phyloP scores from a whole-genome alignment of 2,113 vertebrate species.

The Ameiurus melas region DNA sequence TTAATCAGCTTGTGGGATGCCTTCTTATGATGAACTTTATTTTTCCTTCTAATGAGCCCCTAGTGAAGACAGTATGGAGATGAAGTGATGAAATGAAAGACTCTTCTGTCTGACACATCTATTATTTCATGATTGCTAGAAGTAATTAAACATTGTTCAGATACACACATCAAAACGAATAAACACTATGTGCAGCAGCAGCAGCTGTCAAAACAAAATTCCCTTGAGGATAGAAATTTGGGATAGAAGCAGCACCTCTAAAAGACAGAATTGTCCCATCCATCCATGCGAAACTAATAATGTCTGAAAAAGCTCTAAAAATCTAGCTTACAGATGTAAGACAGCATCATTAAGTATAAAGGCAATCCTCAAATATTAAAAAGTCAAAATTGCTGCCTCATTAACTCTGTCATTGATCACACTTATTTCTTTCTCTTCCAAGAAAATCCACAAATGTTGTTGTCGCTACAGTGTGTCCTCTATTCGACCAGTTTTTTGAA shows the following conservation, averaged over 20 bases:
- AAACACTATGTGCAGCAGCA: not conserved
- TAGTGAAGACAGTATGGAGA: not conserved
- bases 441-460: not conserved
- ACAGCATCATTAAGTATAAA: not conserved
- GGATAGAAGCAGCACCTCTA: not conserved
- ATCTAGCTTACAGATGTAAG: not conserved
- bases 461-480: not conserved
- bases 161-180: constrained; percentile 3
- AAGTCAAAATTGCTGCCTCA: not conserved
- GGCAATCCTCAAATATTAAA: not conserved
- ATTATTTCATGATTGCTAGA: constrained; percentile 1
- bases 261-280: not conserved
- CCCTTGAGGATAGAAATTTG: no score
- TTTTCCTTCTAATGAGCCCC: not conserved
- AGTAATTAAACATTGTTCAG: constrained; percentile 12
- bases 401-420: not conserved
- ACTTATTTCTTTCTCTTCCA: not conserved
- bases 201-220: not conserved
- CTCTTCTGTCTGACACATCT: not conserved
- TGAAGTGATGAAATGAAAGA: not conserved
- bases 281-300: not conserved
- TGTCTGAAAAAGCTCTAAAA: not conserved
- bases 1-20: not conserved
- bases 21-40: not conserved
- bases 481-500: not conserved